Evolutionary conservation across 2,888 invertebrate species (phyloP).

Genomic region (Mythimna albipuncta): DNA sequence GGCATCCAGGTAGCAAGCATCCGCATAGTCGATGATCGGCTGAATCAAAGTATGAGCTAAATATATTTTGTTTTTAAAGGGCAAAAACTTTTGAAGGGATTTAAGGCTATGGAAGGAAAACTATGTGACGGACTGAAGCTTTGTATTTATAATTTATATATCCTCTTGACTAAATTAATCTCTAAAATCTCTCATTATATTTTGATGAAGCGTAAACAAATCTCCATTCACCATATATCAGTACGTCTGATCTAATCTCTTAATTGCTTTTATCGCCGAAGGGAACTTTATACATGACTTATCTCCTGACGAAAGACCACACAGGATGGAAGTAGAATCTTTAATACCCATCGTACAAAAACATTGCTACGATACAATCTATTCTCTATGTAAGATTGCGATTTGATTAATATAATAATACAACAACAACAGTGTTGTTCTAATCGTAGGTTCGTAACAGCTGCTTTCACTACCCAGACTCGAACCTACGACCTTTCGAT

Average conservation of each 20-base stretch:
- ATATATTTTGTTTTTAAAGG: too few relatives aligned
- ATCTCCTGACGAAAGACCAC: constrained; percentile 24
- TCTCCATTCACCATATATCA: not conserved
- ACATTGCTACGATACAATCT: constrained; percentile 14
- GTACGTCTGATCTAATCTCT: constrained; percentile 31
- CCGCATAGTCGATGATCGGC: too few relatives aligned
- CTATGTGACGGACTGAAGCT: too few relatives aligned
- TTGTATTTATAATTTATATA: not conserved
- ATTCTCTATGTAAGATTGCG: constrained; percentile 10
- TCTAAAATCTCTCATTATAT: not conserved
- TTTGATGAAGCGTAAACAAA: not conserved
- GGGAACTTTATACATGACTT: constrained; percentile 11
- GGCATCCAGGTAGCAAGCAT: too few relatives aligned
- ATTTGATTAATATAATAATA: constrained; percentile 40
- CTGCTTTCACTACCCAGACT: constrained; percentile 64
- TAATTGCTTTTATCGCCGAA: constrained; percentile 37
- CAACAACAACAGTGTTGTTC: constrained; percentile 51
- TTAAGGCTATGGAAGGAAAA: too few relatives aligned
- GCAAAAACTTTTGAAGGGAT: too few relatives aligned
- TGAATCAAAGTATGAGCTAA: too few relatives aligned
- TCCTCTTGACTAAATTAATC: not conserved
- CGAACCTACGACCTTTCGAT: constrained; percentile 66
- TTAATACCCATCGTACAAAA: constrained; percentile 3
- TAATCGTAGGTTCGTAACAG: constrained; percentile 53
- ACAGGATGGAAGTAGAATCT: constrained; percentile 25